Percentiles rank a stretch among this genome's conserved stretches.
These are phyloP conservation scores for Rugalucina vietnamica DNA, from an alignment of 2,888 invertebrate species.

Conservation along the genomic window DNA sequence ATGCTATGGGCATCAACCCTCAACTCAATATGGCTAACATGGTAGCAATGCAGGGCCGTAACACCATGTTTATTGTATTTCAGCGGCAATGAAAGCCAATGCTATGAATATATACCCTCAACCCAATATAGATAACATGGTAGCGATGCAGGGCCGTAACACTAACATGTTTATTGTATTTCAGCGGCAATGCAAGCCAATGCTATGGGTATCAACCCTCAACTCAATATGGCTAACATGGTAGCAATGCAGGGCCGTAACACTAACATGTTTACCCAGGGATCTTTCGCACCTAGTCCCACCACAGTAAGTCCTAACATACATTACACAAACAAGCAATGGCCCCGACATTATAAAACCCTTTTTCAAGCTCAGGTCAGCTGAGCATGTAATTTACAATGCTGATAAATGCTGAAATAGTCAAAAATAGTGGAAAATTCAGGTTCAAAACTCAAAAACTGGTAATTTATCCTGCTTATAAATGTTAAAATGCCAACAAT, in stretches of 20 bases:
- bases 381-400: too few relatives aligned
- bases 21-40: conserved; percentile 72
- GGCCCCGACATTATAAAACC: too few relatives aligned
- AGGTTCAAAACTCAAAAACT: too few relatives aligned
- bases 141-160: conserved; percentile 71
- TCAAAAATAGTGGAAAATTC: too few relatives aligned
- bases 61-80: conserved; percentile 54
- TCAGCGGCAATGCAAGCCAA: conserved; percentile 76
- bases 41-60: conserved; percentile 73
- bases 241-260: conserved; percentile 73
- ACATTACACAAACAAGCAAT: too few relatives aligned
- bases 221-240: conserved; percentile 72
- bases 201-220: conserved; percentile 69
- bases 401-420: too few relatives aligned
- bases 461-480: too few relatives aligned
- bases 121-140: conserved; percentile 70
- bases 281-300: conserved; percentile 48
- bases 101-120: conserved; percentile 69
- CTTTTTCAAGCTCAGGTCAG: too few relatives aligned
- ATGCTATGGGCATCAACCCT: conserved; percentile 69
- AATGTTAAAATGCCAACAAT: too few relatives aligned
- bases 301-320: conserved; percentile 45
- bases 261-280: conserved; percentile 60
- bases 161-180: conserved; percentile 65
- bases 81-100: conserved; percentile 75